These are phyloP conservation scores for Gasterosteus nipponicus DNA, from an alignment of 2,113 vertebrate genomes.

Conservation along the genomic window DNA sequence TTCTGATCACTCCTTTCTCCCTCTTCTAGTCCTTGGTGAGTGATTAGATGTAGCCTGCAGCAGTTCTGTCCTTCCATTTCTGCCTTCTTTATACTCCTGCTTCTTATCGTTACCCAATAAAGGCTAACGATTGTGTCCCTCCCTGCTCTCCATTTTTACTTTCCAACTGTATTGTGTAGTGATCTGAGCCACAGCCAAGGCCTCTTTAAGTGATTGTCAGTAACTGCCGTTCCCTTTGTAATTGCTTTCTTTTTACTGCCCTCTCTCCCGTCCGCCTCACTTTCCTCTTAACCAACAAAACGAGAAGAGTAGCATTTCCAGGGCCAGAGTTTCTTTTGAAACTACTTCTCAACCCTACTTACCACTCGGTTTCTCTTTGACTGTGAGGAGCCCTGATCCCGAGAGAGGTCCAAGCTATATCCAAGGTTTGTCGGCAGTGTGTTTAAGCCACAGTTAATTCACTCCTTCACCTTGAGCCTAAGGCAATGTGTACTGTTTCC, in stretches of 20 bases:
- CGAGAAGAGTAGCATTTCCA: conserved; percentile 31
- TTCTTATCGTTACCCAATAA: conserved; percentile 30
- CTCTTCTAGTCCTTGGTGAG: background rate
- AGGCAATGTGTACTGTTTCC: background rate
- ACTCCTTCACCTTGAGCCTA: conserved; percentile 9
- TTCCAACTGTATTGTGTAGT: conserved; percentile 31
- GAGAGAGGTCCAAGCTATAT: conserved; percentile 11
- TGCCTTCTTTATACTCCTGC: background rate
- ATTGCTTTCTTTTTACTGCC: conserved; percentile 62
- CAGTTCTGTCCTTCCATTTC: conserved; percentile 2
- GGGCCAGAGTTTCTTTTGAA: conserved; percentile 34
- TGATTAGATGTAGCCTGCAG: background rate
- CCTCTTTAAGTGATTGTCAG: conserved; percentile 60
- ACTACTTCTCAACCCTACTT: conserved; percentile 39
- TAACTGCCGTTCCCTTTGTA: conserved; percentile 57
- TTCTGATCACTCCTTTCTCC: background rate
- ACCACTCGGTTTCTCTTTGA: conserved; percentile 29
- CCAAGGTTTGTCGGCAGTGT: conserved; percentile 23
- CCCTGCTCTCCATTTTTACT: conserved; percentile 13
- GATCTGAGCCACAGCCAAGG: conserved; percentile 50
- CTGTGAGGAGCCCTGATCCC: conserved; percentile 11
- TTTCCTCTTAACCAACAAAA: conserved; percentile 48
- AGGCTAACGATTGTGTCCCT: conserved; percentile 16
- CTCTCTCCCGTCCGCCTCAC: conserved; percentile 42
- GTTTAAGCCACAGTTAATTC: conserved; percentile 25